Evolutionary conservation across 2,888 invertebrate genomes (phyloP), one percentile per base, ranked within the genome.

Genomic region (Erebia ligea): DNA sequence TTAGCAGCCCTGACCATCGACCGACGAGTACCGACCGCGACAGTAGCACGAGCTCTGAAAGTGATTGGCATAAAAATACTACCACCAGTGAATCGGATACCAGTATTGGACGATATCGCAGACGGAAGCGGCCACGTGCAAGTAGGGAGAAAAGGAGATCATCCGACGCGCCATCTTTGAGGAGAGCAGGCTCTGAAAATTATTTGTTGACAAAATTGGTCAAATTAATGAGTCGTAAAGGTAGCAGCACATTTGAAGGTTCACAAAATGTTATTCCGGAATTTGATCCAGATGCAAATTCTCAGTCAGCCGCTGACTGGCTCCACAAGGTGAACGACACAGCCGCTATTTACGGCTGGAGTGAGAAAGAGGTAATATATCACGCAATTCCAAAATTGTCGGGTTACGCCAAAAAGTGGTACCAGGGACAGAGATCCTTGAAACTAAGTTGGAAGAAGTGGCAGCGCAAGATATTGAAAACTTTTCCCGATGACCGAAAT

Each of bases 351-450:
- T 77, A 78, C 59, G 54, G 62, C 1, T 78, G 77, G 77, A 68
- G 15, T 34, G 74, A 76, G 11, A 72, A 52, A 58, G 75, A 77
- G 58, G 74, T 63, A 1, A 70, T 75, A 45, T 74, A 70, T 50
- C 70, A 73, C 34, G 77, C 77, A 0, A 42, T 79, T 19, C 76
- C 76, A 1, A 80, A 80, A 68, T 56, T 79, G 58, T 19, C 58
- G 9, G 80, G 79, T 1, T 48, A 69, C 1, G 77, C 78, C 1
- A 70, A 74, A 40, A 61, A 69, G 19, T 79, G 77, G 78, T 78
- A 78, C n/a, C 68, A 76, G 25, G 77, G 76, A 1, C 54, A 64
- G 10, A 68, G 65, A 10, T 54, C 76, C 0, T 9, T 42, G 9
- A 42, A 42, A 11, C 42, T 42, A 42, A 11, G 42, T 5, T 42